Evolutionary conservation across 1,140 invertebrate species (phyloP).

Genomic region (Drosophila mauritiana): DNA sequence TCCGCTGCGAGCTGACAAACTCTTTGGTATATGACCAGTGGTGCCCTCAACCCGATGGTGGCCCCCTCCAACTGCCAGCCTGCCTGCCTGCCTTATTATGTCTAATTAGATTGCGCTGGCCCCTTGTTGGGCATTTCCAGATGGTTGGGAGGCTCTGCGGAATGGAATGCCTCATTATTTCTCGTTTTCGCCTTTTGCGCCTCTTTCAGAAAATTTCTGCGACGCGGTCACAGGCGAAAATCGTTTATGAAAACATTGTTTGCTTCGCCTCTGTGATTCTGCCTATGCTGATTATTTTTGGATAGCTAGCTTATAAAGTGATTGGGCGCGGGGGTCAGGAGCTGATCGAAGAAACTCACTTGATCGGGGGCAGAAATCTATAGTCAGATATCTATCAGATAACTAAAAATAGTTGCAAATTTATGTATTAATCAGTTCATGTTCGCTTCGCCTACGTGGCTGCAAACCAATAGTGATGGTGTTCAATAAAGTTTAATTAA

Average conservation of each 20-base stretch:
- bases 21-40: constrained; percentile 53
- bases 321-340: constrained; percentile 31
- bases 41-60: constrained; percentile 23
- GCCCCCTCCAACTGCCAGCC: constrained; percentile 6
- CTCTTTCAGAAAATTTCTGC: constrained; percentile 16
- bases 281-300: constrained; percentile 4
- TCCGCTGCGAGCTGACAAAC: constrained; percentile 22
- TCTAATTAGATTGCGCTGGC: constrained; percentile 75
- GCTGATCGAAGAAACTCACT: constrained; percentile 4
- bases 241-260: constrained; percentile 40
- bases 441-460: too few relatives aligned
- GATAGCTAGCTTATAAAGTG: constrained; percentile 40
- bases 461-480: neutral
- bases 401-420: too few relatives aligned
- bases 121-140: constrained; percentile 28
- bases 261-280: constrained; percentile 4
- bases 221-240: constrained; percentile 24
- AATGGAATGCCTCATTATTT: constrained; percentile 46
- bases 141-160: constrained; percentile 12
- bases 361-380: neutral
- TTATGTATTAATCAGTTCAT: too few relatives aligned
- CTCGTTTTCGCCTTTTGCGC: constrained; percentile 18
- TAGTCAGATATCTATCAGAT: too few relatives aligned
- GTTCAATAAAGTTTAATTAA: constrained; percentile 9
- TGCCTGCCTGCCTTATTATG: constrained; percentile 71